phyloP scores from a whole-genome alignment of 2,797 vertebrate species.

The Eutrigla gurnardus region DNA sequence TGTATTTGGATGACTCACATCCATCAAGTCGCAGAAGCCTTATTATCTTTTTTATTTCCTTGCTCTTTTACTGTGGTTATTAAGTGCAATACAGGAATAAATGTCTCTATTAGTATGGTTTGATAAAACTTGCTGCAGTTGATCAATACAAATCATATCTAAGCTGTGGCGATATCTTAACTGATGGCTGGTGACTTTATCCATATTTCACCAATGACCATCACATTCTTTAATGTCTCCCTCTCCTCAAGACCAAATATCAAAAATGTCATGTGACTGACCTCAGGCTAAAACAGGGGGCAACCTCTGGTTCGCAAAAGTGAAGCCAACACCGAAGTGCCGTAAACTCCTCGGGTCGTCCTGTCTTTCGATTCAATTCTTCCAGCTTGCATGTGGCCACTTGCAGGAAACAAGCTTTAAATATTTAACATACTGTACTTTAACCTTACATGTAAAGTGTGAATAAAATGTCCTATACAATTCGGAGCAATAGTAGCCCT shows the following conservation, averaged over 20 bases:
- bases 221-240: neutral
- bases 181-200: neutral
- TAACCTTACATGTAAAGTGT: too few species aligned
- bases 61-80: neutral
- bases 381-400: too few species aligned
- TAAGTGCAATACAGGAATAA: neutral
- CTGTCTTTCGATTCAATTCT: too few species aligned
- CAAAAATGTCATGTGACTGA: neutral
- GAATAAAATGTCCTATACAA: too few species aligned
- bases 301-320: too few species aligned
- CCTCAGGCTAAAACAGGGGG: neutral
- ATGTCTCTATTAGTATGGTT: neutral
- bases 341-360: too few species aligned
- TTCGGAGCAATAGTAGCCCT: too few species aligned
- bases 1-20: slow-evolving; percentile 55
- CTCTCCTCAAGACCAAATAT: neutral
- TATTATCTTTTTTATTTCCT: slow-evolving; percentile 2
- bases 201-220: neutral
- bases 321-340: too few species aligned
- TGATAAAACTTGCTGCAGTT: neutral
- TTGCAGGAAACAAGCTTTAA: too few species aligned
- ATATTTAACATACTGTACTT: too few species aligned
- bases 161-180: neutral
- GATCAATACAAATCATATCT: neutral
- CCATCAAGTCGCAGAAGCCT: slow-evolving; percentile 45